Percentiles rank a stretch among this genome's conserved stretches.
phyloP scores from a whole-genome alignment of 2,797 vertebrate genomes.

The Anguilla obscura region DNA sequence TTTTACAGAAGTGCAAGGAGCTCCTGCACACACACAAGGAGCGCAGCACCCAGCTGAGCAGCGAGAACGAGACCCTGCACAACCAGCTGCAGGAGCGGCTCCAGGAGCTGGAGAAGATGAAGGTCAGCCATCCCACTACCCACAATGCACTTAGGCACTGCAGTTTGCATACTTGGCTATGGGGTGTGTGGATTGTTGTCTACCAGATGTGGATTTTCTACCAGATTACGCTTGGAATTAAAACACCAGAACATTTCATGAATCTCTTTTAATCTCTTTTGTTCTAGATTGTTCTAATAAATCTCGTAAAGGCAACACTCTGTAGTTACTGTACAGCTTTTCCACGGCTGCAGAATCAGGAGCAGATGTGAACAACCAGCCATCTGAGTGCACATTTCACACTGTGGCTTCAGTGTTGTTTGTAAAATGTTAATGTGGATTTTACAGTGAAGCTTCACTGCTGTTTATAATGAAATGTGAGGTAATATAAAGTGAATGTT shows the following conservation, averaged over 20 bases:
- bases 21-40: conserved; percentile 83
- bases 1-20: conserved; percentile 88
- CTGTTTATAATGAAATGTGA: neutral
- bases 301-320: too few species aligned
- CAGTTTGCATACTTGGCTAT: neutral
- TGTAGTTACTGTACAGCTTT: too few species aligned
- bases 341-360: too few species aligned
- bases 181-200: too few species aligned
- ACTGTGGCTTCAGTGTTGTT: neutral
- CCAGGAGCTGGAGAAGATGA: conserved; percentile 94
- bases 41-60: conserved; percentile 76
- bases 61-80: conserved; percentile 91
- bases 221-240: too few species aligned
- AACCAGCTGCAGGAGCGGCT: conserved; percentile 92
- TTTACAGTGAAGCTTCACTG: neutral
- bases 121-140: conserved; percentile 68
- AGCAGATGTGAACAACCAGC: too few species aligned
- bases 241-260: too few species aligned
- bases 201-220: too few species aligned
- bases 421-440: neutral
- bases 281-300: too few species aligned
- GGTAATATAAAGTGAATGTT: neutral
- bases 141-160: neutral
- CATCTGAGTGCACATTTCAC: too few species aligned
- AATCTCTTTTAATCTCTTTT: too few species aligned